Conservation (phyloP, 2,797 vertebrate species). For the Lepus oiostolus region DNA sequence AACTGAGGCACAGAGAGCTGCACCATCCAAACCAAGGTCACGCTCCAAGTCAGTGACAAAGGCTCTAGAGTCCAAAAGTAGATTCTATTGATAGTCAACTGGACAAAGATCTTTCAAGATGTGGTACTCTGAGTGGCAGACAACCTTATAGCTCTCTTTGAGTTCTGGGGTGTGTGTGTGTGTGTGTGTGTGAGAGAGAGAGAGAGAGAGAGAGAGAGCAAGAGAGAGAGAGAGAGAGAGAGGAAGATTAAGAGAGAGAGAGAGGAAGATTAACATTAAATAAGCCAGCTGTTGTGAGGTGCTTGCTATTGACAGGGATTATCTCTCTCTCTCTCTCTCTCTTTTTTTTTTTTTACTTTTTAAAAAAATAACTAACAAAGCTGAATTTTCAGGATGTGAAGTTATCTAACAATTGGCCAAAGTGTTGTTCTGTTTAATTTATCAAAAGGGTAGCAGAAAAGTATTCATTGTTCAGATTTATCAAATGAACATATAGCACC, state of each 20-base stretch:
- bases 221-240: no score
- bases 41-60: neutral
- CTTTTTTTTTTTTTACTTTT: neutral
- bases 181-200: neutral
- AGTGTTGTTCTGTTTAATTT: neutral
- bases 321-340: neutral
- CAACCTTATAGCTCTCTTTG: neutral
- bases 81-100: neutral
- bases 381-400: neutral
- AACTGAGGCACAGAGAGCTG: neutral
- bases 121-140: neutral
- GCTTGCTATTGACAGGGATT: neutral
- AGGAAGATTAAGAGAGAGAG: no score
- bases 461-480: constrained; percentile 1
- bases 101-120: neutral
- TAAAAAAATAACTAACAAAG: neutral
- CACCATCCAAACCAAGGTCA: neutral
- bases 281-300: neutral
- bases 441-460: neutral
- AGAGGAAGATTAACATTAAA: constrained; percentile 4
- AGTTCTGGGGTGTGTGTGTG: neutral
- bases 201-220: no score
- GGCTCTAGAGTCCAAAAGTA: neutral
- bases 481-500: neutral
- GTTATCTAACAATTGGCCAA: neutral